Evolutionary conservation across 2,113 vertebrate species (phyloP), one percentile per base, ranked within the genome.

Genomic region (Percopsis transmontana): DNA sequence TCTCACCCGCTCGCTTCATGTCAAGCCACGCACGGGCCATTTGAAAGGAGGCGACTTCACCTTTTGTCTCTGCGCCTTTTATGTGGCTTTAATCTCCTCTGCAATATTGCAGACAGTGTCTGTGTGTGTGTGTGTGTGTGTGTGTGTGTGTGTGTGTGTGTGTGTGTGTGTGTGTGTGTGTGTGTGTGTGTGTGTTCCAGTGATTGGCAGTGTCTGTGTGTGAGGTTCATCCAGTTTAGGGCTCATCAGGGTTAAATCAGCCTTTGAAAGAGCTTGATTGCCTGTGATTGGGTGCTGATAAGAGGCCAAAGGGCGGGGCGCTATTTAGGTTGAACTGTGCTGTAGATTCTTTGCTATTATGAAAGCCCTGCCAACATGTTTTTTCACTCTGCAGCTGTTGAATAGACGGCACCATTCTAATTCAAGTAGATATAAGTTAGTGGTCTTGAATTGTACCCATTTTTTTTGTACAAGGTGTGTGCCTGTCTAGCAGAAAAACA

Each of bases 41-140:
- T 90, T 91, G 83, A 90, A 91, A 91, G 83, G 89, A 79, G 82
- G 88, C 90, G 87, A 83, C 79, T 75, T 91, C 89, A 91, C 91
- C 90, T 92, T 33, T 90, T 92, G 91, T 92, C 87, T 91, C 87
- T 82, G 67, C 66, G 72, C 79, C 80, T 87, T 91, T 92, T 89
- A 88, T 91, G 83, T 70, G 81, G 68, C 88, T 89, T 90, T 92
- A 92, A 91, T 92, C 89, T 91, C 81, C 76, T 52, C 81, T 16
- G 85, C 88, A 88, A 90, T 91, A 90, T 87, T 89, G 85, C 82
- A 79, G 66, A 80, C 68, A 60, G 79, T 74, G 81, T 74, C 33
- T 57, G 38, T 74, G 45, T 33, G 52, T 3, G 67, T 23, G 67
- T 39, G 58, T 40, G 57, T 24, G 67, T 67, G 73, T 21, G 62